These are phyloP conservation scores for Orchesella flavescens DNA, from an alignment of 2,888 invertebrate genomes.

Conservation along the genomic window DNA sequence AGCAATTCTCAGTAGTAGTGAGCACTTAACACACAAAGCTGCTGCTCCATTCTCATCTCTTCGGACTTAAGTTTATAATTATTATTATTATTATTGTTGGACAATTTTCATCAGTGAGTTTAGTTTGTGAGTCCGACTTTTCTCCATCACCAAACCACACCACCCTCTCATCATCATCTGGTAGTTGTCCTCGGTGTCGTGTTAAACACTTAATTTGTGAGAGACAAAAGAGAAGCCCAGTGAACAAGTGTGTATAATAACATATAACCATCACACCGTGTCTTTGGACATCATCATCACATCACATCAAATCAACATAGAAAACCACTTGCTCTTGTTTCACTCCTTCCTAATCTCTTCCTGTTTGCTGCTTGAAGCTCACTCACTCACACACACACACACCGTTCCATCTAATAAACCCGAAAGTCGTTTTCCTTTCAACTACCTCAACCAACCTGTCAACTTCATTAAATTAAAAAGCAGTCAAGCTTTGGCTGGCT, in stretches of 20 bases:
- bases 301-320: conserved; percentile 44
- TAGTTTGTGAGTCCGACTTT: too few species aligned
- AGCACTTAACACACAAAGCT: too few species aligned
- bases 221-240: background rate
- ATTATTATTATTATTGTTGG: conserved; percentile 20
- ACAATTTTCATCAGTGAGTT: conserved; percentile 2
- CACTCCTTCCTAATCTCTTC: conserved; percentile 57
- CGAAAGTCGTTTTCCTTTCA: background rate
- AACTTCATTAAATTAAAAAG: too few species aligned
- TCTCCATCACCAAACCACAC: background rate
- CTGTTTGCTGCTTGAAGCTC: conserved; percentile 27
- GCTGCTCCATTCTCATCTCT: too few species aligned
- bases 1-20: too few species aligned
- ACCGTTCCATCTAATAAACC: background rate
- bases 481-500: too few species aligned
- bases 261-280: conserved; percentile 12
- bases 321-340: conserved; percentile 61
- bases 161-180: background rate
- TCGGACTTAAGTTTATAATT: conserved; percentile 1
- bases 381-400: too few species aligned
- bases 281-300: conserved; percentile 10
- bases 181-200: conserved; percentile 5
- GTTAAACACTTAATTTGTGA: conserved; percentile 48
- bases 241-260: background rate
- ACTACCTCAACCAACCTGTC: too few species aligned